Base-by-base conservation (phyloP, 64 coral and sea anemone genomes). In the Hydrozoanthus tunicans region DNA sequence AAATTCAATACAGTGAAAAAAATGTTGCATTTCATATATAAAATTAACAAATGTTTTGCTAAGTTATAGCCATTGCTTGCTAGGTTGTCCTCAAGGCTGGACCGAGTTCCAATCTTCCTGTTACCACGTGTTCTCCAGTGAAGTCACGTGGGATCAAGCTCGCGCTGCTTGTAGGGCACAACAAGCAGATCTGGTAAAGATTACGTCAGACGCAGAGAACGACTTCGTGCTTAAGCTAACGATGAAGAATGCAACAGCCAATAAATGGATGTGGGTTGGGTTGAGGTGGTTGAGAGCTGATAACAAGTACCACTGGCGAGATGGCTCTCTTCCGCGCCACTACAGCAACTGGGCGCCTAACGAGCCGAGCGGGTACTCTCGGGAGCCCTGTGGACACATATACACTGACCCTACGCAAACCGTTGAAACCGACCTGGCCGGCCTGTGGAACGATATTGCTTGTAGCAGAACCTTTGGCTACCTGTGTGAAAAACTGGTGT, bases 351-450 rank as follows among this genome's bases (percentile, higher is more conserved):
- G 75, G 75, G 75, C 75, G 10, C 75, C 75, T 55, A 4, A 10
- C 3, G 10, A 77, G 51, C 75, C 75, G 9, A 77, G 53, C 25
- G 75, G 75, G 11, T 77, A 14, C 75, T 77, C 75, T 77, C 10
- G 75, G 75, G 75, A 77, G 75, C 75, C 75, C 51, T 77, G 75
- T 77, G 75, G 43, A 5, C 75, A 77, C 11, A 77, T 77, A 12
- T 77, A 77, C 53, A 77, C 32, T 12, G 15, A 77, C 53, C 77
- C 77, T 58, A 59, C 17, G 8, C 6, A 58, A 23, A 79, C 56
- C 8, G 9, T 8, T 20, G 53, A 55, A 57, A 0, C 3, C 3
- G 0, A 24, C 9, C 77, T 79, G 7, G 77, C 77, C 58, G 77
- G 55, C 5, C 13, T 7, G 6, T 79, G 77, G 77, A 79, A 79